phyloP scores from a whole-genome alignment of 35 echinoderm and acorn worm genomes.

The Apostichopus californicus region DNA sequence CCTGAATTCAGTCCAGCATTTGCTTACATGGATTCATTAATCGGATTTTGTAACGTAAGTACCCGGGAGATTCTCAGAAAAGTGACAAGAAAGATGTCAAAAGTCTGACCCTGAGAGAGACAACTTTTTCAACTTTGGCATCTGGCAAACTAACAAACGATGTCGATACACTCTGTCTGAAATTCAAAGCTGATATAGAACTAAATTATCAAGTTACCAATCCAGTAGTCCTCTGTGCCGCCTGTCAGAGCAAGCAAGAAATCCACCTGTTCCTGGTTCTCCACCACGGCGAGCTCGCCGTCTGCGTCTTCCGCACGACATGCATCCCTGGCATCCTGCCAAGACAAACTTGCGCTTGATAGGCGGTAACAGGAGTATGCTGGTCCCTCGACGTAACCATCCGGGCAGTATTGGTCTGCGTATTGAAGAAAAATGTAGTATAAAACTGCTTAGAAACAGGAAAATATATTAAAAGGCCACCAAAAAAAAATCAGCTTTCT shows the following conservation, averaged over 20 bases:
- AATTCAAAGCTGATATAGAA: no score
- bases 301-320: slow-evolving; percentile 48
- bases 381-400: slow-evolving; percentile 61
- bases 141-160: no score
- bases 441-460: background rate
- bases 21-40: no score
- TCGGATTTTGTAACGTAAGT: no score
- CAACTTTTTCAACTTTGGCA: no score
- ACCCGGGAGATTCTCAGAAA: no score
- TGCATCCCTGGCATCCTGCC: slow-evolving; percentile 76
- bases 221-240: slow-evolving; percentile 56
- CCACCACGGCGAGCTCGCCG: slow-evolving; percentile 62
- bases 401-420: slow-evolving; percentile 64
- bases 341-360: slow-evolving; percentile 32
- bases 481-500: no score
- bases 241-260: slow-evolving; percentile 40
- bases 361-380: slow-evolving; percentile 78
- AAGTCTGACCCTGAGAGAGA: no score
- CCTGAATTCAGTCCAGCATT: no score
- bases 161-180: no score
- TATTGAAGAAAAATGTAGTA: background rate
- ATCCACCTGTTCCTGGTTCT: slow-evolving; percentile 60
- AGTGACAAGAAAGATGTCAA: no score
- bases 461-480: background rate
- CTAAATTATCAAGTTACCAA: slow-evolving; percentile 43